Evolutionary conservation across 2,797 vertebrate species (phyloP).

Genomic region (Esox lucius): DNA sequence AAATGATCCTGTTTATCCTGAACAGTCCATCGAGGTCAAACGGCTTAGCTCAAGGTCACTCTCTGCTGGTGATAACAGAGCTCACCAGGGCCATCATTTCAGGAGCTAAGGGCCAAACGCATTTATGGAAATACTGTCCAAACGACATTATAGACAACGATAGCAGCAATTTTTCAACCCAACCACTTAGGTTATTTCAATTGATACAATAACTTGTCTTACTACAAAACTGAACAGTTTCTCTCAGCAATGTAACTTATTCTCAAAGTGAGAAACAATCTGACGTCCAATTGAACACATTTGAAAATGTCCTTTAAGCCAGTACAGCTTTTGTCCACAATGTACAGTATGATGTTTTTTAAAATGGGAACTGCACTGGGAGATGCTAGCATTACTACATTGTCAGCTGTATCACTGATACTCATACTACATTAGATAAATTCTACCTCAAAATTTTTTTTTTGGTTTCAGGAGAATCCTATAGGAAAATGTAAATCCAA

Average conservation of each 20-base stretch:
- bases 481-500: conserved; percentile 17
- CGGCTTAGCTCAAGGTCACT: background rate
- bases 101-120: background rate
- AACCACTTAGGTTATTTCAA: background rate
- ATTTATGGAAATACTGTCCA: background rate
- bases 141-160: background rate
- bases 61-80: background rate
- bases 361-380: background rate
- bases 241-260: too few species aligned
- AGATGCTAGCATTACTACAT: background rate
- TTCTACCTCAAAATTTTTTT: background rate
- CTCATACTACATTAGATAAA: background rate
- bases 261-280: too few species aligned
- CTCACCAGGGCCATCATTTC: background rate
- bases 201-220: background rate
- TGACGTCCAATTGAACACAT: too few species aligned
- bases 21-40: background rate
- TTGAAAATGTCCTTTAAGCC: background rate
- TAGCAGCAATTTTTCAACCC: background rate
- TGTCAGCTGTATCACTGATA: background rate
- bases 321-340: background rate
- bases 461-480: conserved; percentile 50
- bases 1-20: background rate
- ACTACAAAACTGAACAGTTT: background rate
- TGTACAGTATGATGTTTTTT: background rate